Evolutionary conservation across 2,113 vertebrate species (phyloP).

Genomic region (Cromileptes altivelis): DNA sequence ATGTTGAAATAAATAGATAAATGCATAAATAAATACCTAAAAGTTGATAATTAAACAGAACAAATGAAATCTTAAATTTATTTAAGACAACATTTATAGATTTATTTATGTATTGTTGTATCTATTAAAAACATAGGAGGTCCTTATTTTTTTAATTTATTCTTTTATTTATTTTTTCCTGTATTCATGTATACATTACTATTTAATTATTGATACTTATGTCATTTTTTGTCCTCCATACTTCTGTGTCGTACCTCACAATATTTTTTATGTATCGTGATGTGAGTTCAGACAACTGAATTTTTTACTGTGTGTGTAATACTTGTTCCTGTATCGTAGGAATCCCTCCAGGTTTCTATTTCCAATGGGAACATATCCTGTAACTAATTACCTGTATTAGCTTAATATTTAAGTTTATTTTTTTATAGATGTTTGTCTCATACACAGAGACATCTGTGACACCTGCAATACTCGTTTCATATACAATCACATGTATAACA

Average conservation of each 20-base stretch:
- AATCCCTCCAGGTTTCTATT: slow-evolving; percentile 61
- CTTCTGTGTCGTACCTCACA: slow-evolving; percentile 50
- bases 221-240: too few species aligned
- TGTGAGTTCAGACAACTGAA: slow-evolving; percentile 49
- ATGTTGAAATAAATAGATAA: too few species aligned
- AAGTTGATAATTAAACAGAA: too few species aligned
- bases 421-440: slow-evolving; percentile 69
- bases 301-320: slow-evolving; percentile 20
- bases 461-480: slow-evolving; percentile 50
- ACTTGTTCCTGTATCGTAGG: slow-evolving; percentile 30
- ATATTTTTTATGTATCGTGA: slow-evolving; percentile 6
- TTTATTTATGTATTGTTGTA: too few species aligned
- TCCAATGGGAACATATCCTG: slow-evolving; percentile 65
- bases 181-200: too few species aligned
- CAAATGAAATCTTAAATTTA: too few species aligned
- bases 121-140: too few species aligned
- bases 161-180: too few species aligned
- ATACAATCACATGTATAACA: slow-evolving; percentile 41
- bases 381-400: slow-evolving; percentile 69
- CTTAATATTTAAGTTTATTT: slow-evolving; percentile 83
- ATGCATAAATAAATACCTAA: too few species aligned
- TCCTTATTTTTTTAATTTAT: too few species aligned
- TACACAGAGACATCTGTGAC: slow-evolving; percentile 64
- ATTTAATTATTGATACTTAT: too few species aligned
- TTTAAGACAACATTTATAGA: too few species aligned